A percentile compares a stretch with the other conserved stretches of the same genome.
These are phyloP conservation scores for Guaruba guarouba DNA, from an alignment of 2,113 vertebrate genomes.

Conservation along the genomic window DNA sequence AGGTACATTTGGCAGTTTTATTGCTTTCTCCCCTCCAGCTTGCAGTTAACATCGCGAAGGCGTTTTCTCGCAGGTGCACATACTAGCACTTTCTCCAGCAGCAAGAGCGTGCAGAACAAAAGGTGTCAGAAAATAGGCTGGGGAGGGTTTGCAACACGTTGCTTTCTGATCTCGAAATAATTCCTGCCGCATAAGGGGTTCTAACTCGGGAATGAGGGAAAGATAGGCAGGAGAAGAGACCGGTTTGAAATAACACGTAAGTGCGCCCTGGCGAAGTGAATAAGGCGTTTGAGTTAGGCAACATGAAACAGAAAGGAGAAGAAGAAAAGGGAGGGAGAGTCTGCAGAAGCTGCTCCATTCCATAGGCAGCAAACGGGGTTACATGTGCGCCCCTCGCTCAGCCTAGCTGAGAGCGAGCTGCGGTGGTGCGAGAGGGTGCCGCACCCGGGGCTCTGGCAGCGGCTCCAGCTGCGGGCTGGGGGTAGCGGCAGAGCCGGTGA, in stretches of 20 bases:
- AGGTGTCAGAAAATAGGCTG: background rate
- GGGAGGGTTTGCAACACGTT: background rate
- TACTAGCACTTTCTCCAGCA: slow-evolving; percentile 9
- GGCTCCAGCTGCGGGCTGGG: background rate
- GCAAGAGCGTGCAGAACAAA: background rate
- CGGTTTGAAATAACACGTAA: background rate
- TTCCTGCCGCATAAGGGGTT: background rate
- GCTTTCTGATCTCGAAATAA: slow-evolving; percentile 10
- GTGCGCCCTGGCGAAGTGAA: background rate
- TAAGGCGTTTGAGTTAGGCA: background rate
- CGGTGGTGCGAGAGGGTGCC: background rate
- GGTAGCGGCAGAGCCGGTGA: background rate
- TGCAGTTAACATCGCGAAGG: slow-evolving; percentile 61
- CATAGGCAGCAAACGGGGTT: background rate
- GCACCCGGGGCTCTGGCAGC: background rate
- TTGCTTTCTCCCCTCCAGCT: slow-evolving; percentile 71
- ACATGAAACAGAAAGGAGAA: background rate
- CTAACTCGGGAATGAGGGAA: background rate
- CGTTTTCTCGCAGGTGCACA: slow-evolving; percentile 67
- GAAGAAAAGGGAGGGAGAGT: background rate
- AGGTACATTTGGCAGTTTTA: slow-evolving; percentile 73
- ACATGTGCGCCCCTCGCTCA: background rate
- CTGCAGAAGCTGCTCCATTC: background rate
- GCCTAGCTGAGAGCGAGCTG: background rate
- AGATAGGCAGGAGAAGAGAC: background rate